Evolutionary conservation across 1,140 invertebrate species (phyloP), one percentile per base, ranked within the genome.

Genomic region (Leptonema lineaticorne): DNA sequence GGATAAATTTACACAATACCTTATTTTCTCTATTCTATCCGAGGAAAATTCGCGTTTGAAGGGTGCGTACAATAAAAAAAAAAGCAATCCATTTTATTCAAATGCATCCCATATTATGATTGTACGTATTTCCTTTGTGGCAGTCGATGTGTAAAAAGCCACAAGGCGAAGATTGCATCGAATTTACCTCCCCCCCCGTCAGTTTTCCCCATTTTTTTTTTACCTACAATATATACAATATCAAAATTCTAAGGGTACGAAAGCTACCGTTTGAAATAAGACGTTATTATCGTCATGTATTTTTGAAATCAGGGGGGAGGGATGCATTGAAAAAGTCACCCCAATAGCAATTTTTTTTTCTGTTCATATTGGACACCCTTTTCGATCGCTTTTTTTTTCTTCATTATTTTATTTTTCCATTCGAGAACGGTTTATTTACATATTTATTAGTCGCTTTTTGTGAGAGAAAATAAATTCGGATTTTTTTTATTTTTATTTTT

Each of bases 51-150:
- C 30, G 24, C 57, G 20, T n/a, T 26, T 5, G 20, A 11, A 9
- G 9, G 50, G 27, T 9, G 37, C n/a, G 5, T 33, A 11, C 29
- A 5, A 30, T 30, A 62, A 33, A 5, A 18, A 48, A 41, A 67
- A 67, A 66, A 58, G 68, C 71, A 72, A 72, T 72, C 68, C 60
- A 72, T 72, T 72, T 72, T 72, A 72, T 72, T 72, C 68, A 69
- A 72, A 72, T 69, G 67, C 71, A 72, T 72, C 62, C n/a, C 71
- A 48, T 48, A 65, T 69, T 58, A 48, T 33, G 65, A 69, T 50
- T 64, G 46, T 69, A 60, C 46, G 30, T 30, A 24, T 63, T 67
- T 48, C 68, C 68, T 72, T 72, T 72, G 71, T 69, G 62, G 62
- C 68, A 72, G 71, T 50, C 66, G 71, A 69, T 69, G 71, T 72